Evolutionary conservation across 2,797 vertebrate species (phyloP).

Genomic region (Aplochiton taeniatus): DNA sequence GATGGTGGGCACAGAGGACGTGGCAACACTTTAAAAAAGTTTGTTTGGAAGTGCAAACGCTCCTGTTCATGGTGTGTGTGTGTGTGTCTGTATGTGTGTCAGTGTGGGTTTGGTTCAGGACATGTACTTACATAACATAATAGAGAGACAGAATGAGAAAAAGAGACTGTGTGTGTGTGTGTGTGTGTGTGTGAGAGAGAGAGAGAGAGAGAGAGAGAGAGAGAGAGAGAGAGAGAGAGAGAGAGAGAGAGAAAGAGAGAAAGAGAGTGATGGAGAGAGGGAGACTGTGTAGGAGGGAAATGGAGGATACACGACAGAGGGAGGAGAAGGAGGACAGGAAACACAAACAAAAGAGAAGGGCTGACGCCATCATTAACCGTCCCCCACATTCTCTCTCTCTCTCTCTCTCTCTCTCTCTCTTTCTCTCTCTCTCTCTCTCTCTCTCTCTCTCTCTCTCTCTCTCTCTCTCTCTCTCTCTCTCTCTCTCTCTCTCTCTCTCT

Average conservation of each 20-base stretch:
- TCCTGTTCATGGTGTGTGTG: constrained; percentile 9
- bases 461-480: constrained; percentile 12
- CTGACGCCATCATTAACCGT: no score
- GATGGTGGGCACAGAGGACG: no score
- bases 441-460: constrained; percentile 19
- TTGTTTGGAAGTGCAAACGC: not conserved
- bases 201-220: not conserved
- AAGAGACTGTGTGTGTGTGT: not conserved
- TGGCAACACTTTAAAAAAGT: no score
- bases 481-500: not conserved
- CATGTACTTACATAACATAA: no score
- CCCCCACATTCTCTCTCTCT: constrained; percentile 3
- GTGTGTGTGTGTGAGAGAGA: not conserved
- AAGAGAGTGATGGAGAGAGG: not conserved
- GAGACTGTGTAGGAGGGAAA: not conserved
- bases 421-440: constrained; percentile 10
- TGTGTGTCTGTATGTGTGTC: constrained; percentile 4
- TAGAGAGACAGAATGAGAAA: not conserved
- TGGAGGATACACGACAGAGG: not conserved
- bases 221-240: not conserved
- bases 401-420: constrained; percentile 22
- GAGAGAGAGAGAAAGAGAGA: not conserved
- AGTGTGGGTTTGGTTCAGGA: not conserved
- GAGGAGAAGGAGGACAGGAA: constrained; percentile 4
- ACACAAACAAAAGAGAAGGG: no score